Evolutionary conservation across 2,113 vertebrate species (phyloP).

Genomic region (Otus sunia): DNA sequence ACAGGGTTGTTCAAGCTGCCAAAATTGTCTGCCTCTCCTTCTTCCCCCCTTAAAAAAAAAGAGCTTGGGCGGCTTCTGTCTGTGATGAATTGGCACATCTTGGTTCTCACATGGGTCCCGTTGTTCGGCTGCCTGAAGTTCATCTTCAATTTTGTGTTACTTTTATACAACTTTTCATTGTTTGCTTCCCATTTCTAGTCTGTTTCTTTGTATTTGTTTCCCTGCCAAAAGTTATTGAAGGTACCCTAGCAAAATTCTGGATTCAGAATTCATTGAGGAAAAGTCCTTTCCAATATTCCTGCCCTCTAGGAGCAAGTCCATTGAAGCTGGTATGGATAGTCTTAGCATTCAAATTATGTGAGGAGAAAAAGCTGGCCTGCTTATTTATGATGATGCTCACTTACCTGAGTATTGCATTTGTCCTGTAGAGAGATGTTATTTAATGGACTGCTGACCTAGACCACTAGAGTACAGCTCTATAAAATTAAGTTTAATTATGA

Average conservation of each 20-base stretch:
- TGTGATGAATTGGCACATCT: background rate
- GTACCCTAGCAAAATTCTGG: background rate
- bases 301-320: background rate
- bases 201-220: background rate
- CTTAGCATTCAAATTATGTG: background rate
- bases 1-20: background rate
- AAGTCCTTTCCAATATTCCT: background rate
- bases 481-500: constrained; percentile 14
- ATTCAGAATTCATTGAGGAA: background rate
- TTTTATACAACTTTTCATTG: background rate
- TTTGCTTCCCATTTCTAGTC: background rate
- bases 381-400: background rate
- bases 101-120: fast-evolving
- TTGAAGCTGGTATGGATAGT: background rate
- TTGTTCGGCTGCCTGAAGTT: background rate
- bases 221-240: background rate
- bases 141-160: background rate
- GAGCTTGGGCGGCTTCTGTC: background rate
- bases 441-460: background rate
- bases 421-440: background rate
- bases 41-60: background rate
- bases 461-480: background rate
- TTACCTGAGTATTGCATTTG: background rate
- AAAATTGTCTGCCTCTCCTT: background rate
- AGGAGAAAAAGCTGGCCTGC: background rate